Evolutionary conservation across 2,113 vertebrate species (phyloP), one percentile per base, ranked within the genome.

Genomic region (Polyodon spathula): DNA sequence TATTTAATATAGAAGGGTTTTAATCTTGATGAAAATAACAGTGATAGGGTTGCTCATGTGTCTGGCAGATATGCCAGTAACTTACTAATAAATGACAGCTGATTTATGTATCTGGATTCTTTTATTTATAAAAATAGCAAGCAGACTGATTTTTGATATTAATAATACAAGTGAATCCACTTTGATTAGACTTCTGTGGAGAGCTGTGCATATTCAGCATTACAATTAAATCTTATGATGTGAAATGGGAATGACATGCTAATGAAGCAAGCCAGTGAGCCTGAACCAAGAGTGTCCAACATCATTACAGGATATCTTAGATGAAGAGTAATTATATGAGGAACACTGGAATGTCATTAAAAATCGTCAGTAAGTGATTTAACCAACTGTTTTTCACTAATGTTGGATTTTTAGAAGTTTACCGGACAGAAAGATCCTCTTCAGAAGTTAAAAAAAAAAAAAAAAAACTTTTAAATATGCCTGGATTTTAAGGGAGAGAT

Each of bases 151-250:
- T 95, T 96, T 93, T 93, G 93, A 95, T 97, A 98, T 98, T 97
- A 98, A 97, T 98, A 98, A 98, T 98, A 98, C 93, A 98, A 98
- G 95, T 96, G 95, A 95, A 96, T 98, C 95, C 92, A 97, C 95
- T 98, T 97, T 98, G 95, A 97, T 98, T 97, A 97, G 93, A 94
- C 91, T 93, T 91, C 92, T 90, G 90, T 89, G 88, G 93, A 94
- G 93, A 93, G 90, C 90, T 87, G 92, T 92, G 93, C 93, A 97
- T 95, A 97, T 95, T 94, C 93, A 91, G 96, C 94, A 97, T 98
- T 95, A 98, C 94, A 97, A 98, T 97, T 97, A 97, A 97, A 98
- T 93, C 92, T 92, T 96, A 89, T 98, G 95, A 98, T 97, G 93
- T 98, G 94, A 93, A 97, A 95, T 95, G 89, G 92, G 93, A 91